These are phyloP conservation scores for Orbicella faveolata DNA, from an alignment of 64 coral and sea anemone species.

Conservation along the genomic window DNA sequence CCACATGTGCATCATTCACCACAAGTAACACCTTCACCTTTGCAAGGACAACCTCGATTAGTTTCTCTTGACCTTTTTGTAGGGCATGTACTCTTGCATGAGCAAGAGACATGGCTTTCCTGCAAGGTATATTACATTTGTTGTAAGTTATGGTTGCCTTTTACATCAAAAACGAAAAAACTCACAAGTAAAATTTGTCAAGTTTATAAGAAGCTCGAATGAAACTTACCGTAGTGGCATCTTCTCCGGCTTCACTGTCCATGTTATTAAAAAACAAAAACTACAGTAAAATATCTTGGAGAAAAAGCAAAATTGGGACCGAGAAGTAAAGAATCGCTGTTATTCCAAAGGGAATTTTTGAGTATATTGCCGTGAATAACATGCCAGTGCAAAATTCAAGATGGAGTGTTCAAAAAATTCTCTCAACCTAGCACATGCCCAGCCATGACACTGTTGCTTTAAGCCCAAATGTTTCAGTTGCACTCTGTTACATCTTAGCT, in stretches of 20 bases:
- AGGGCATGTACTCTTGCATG: slow-evolving; percentile 10
- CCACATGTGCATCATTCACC: background rate
- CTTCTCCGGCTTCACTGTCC: background rate
- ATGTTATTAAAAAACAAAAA: too few relatives aligned
- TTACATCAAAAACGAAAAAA: background rate
- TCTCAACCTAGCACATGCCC: too few relatives aligned
- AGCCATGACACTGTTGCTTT: background rate
- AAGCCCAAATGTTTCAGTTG: too few relatives aligned
- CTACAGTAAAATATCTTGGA: too few relatives aligned
- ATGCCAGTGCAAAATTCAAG: too few relatives aligned
- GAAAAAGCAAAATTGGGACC: too few relatives aligned
- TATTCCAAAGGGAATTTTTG: too few relatives aligned
- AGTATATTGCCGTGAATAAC: too few relatives aligned
- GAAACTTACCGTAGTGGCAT: background rate
- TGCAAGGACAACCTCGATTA: slow-evolving; percentile 8
- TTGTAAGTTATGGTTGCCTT: background rate
- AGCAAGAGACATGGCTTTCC: background rate
- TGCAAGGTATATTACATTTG: background rate
- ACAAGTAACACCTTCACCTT: background rate
- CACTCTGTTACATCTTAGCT: too few relatives aligned
- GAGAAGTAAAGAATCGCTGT: too few relatives aligned
- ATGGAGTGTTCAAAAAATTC: too few relatives aligned
- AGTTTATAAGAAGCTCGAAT: background rate
- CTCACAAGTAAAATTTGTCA: slow-evolving; percentile 27
- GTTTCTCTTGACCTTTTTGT: background rate